Evolutionary conservation across 2,888 invertebrate genomes (phyloP), one percentile per base, ranked within the genome.

Genomic region (Uloborus plumipes): DNA sequence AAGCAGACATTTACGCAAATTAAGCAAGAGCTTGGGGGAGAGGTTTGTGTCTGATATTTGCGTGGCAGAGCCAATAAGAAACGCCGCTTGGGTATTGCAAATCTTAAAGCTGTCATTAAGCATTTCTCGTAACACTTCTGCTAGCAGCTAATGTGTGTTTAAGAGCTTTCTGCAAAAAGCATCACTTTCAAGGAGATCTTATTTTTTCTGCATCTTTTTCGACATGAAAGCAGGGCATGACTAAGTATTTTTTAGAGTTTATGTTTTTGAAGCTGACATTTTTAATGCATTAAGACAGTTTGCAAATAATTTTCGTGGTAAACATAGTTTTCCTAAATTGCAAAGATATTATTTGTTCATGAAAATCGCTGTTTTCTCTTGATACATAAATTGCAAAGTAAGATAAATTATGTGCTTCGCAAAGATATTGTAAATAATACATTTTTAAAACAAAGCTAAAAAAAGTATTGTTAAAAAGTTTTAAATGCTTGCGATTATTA

Each of bases 1-100:
- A 80, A 65, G 69, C 62, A 81, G 74, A 58, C 80, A 81, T 81
- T 81, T 81, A 81, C 64, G 64, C 80, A 81, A 81, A 81, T 81
- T 81, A 81, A 81, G 73, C 62, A 26, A 69, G 47, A 69, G 64
- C 70, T 53, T 55, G 61, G 72, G 47, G 53, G 16, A 39, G 80
- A 64, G 49, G 64, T 65, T 70, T 55, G 49, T 22, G 50, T 31
- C 47, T 26, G 39, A 49, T 61, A 67, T 55, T 67, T 81, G 74
- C 22, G 70, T 49, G 16, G 50, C 55, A 59, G 55, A 81, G 53
- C 72, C 72, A 72, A 72, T 79, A 51, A 73, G 61, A 69, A 50
- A 70, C 55, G 51, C 55, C 80, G 14, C 74, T 75, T 51, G 80
- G 70, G 74, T 58, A 81, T 74, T 81, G 70, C 61, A 74, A 69